Conservation (phyloP, 2,888 invertebrate genomes). For the Pomacea canaliculata region DNA sequence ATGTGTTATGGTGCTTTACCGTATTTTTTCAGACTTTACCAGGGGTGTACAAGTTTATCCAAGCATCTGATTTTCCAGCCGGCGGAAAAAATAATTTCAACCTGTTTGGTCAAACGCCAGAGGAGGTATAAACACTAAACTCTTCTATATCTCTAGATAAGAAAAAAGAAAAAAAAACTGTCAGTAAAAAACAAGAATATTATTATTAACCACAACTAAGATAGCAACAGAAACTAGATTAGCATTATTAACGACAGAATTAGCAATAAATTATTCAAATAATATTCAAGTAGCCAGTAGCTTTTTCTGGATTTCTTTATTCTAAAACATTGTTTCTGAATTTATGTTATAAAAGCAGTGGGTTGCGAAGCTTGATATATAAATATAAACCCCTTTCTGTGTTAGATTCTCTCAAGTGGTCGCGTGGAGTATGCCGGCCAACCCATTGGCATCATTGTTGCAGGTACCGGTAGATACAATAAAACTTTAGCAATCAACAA, state of each 20-base stretch:
- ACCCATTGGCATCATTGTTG: constrained; percentile 81
- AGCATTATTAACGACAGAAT: too few species aligned
- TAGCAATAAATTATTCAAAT: too few species aligned
- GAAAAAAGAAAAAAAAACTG: too few species aligned
- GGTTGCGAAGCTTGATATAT: neutral
- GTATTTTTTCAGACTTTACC: constrained; percentile 52
- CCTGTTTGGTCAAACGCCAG: constrained; percentile 17
- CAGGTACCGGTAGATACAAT: constrained; percentile 66
- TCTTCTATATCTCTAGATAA: neutral
- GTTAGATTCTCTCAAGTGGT: constrained; percentile 71
- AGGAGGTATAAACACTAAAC: constrained; percentile 2
- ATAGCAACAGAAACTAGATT: too few species aligned
- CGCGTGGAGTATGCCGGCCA: constrained; percentile 79
- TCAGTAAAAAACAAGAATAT: too few species aligned
- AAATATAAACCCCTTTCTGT: neutral
- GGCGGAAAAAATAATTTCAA: constrained; percentile 76
- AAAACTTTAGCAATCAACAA: too few species aligned
- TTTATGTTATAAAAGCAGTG: too few species aligned
- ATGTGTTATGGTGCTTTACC: too few species aligned
- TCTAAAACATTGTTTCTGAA: too few species aligned
- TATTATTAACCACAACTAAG: too few species aligned
- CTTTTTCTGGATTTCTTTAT: too few species aligned
- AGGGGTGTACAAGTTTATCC: constrained; percentile 78
- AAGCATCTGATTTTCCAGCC: constrained; percentile 78
- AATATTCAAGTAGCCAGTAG: too few species aligned